Evolutionary conservation across 2,797 vertebrate species (phyloP).

Genomic region (Poeciliopsis paucimaculata): DNA sequence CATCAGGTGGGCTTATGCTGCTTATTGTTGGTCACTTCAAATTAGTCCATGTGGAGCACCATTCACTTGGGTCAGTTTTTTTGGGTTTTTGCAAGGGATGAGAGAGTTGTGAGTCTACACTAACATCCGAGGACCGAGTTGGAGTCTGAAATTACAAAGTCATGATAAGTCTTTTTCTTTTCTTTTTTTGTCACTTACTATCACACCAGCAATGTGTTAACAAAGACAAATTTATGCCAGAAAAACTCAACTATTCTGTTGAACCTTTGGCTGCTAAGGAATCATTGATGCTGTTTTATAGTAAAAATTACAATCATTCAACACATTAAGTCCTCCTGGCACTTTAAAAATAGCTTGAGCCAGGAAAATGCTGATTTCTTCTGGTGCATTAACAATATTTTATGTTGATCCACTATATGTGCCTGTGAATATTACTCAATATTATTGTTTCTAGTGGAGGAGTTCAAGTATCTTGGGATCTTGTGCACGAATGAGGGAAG

Average conservation of each 20-base stretch:
- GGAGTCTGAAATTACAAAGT: neutral
- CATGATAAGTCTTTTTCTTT: no score
- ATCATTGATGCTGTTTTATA: neutral
- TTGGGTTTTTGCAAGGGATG: neutral
- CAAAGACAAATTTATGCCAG: neutral
- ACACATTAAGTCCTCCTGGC: neutral
- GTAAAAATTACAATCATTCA: neutral
- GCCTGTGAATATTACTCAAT: neutral
- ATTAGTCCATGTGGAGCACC: neutral
- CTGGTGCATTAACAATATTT: neutral
- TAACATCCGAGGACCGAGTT: neutral
- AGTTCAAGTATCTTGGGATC: no score
- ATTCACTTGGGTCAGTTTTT: neutral
- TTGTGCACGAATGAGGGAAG: no score
- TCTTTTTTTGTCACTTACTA: neutral
- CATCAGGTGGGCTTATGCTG: neutral
- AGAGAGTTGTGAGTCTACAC: neutral
- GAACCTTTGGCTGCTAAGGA: neutral
- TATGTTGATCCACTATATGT: neutral
- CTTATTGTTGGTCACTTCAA: neutral
- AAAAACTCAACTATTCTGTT: neutral
- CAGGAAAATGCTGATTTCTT: neutral
- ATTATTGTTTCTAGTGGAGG: neutral
- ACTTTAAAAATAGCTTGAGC: neutral
- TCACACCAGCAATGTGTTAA: neutral